phyloP scores from a whole-genome alignment of 2,888 invertebrate genomes.

The Philonicus albiceps region DNA sequence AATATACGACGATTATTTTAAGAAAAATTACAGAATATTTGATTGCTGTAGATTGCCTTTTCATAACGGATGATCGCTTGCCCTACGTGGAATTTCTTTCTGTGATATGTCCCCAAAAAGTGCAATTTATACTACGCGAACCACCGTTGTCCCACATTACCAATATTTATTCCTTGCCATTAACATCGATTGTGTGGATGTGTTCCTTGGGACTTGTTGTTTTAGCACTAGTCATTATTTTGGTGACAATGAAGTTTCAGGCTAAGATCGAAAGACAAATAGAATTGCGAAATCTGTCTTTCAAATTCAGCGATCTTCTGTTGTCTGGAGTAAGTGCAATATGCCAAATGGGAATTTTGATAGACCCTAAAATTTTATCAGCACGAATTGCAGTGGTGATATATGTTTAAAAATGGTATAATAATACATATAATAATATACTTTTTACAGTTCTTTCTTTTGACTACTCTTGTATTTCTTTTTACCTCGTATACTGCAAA shows the following conservation, averaged over 20 bases:
- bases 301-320: background rate
- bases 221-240: constrained; percentile 17
- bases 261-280: background rate
- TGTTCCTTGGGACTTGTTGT: constrained; percentile 65
- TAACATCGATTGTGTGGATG: constrained; percentile 71
- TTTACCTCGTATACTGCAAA: constrained; percentile 76
- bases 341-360: constrained; percentile 14
- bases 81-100: constrained; percentile 66
- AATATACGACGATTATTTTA: background rate
- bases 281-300: background rate
- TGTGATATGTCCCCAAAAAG: constrained; percentile 66
- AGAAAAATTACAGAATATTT: background rate
- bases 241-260: background rate
- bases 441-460: constrained; percentile 66
- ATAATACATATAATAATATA: background rate
- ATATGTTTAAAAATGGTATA: too few relatives aligned
- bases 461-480: constrained; percentile 68
- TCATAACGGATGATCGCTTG: constrained; percentile 57
- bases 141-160: constrained; percentile 72
- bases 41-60: constrained; percentile 58
- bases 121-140: constrained; percentile 71
- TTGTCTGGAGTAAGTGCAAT: background rate
- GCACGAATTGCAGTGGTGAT: background rate
- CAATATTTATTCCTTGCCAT: constrained; percentile 73
- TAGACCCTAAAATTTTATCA: background rate